phyloP scores from a whole-genome alignment of 2,797 vertebrate genomes.

The Monodelphis domestica region DNA sequence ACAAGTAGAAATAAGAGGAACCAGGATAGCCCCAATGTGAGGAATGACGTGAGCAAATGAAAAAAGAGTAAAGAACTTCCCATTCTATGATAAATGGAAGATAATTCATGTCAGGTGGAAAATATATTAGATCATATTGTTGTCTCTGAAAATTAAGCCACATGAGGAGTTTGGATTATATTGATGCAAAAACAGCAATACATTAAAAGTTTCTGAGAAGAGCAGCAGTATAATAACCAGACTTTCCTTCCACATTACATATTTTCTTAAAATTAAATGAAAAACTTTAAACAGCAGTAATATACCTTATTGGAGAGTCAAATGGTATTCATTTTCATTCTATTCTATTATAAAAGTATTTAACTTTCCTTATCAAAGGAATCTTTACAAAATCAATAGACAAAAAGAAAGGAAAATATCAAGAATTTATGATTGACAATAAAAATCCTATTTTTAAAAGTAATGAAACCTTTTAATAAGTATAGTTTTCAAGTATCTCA shows the following conservation, averaged over 20 bases:
- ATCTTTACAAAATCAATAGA: constrained; percentile 5
- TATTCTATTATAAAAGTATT: neutral
- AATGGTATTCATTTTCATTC: neutral
- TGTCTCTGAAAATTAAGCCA: neutral
- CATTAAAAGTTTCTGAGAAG: neutral
- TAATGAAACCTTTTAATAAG: neutral
- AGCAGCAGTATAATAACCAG: neutral
- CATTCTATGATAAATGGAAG: neutral
- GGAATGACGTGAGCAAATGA: neutral
- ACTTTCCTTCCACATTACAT: neutral
- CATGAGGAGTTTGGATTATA: neutral
- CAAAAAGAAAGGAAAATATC: neutral
- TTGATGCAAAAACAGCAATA: neutral
- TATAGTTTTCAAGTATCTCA: neutral
- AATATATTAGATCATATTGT: neutral
- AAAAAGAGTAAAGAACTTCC: neutral
- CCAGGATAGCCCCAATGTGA: neutral
- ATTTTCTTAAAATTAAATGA: neutral
- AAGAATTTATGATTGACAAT: neutral
- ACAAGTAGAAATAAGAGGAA: neutral
- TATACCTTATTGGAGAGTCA: neutral
- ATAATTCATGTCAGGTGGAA: neutral
- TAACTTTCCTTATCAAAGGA: neutral
- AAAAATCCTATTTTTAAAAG: neutral
- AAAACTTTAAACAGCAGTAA: neutral